Conservation (phyloP, 2,113 vertebrate species). For the Strix uralensis region DNA sequence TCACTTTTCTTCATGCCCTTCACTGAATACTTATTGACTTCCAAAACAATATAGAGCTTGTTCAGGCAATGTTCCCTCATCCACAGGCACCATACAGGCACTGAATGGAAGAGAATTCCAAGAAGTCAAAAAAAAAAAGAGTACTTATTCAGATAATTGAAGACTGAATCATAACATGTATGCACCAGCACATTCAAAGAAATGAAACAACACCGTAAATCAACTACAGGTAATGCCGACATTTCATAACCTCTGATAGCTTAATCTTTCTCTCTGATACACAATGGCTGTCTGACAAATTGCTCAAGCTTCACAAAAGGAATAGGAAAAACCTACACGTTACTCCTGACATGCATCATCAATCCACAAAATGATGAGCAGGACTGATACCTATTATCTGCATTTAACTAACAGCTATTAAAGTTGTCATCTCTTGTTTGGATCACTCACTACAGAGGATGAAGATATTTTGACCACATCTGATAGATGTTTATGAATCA, state of each 20-base stretch:
- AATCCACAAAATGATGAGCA: background rate
- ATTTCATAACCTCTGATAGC: constrained; percentile 11
- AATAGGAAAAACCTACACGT: background rate
- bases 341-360: constrained; percentile 6
- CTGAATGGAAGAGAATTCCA: background rate
- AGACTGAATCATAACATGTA: background rate
- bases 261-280: constrained; percentile 19
- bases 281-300: constrained; percentile 17
- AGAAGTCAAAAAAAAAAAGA: background rate
- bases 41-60: background rate
- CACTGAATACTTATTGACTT: background rate
- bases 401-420: constrained; percentile 30
- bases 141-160: background rate
- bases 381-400: background rate
- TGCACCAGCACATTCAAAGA: background rate
- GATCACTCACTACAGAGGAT: background rate
- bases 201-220: background rate
- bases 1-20: background rate
- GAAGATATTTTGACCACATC: background rate
- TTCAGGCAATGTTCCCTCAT: background rate
- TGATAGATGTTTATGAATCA: background rate
- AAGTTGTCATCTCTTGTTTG: constrained; percentile 2
- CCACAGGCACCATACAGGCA: background rate
- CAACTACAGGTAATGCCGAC: background rate
- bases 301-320: constrained; percentile 21